Conservation (phyloP, 2,888 invertebrate species). For the Callyntrura sp. region DNA sequence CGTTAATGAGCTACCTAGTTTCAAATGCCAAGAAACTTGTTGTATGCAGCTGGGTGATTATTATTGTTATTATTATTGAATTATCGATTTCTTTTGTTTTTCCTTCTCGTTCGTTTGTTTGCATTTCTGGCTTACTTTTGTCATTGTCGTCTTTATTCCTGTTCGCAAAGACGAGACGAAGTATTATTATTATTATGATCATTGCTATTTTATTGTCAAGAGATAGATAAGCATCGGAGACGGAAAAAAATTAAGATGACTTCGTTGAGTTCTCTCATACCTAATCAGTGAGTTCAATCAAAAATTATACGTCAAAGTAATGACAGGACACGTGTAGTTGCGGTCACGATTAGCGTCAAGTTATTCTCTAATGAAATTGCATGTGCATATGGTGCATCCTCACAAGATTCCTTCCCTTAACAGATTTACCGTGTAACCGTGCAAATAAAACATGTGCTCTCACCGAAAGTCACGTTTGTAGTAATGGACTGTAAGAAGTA, state of each 20-base stretch:
- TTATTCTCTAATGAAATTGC: slow-evolving; percentile 36
- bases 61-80: slow-evolving; percentile 7
- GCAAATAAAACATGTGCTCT: slow-evolving; percentile 51
- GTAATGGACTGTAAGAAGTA: no score
- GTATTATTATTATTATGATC: no score
- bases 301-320: slow-evolving; percentile 56
- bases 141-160: not conserved
- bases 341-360: slow-evolving; percentile 52
- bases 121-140: not conserved
- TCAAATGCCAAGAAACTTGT: slow-evolving; percentile 46
- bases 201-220: no score
- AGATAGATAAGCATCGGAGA: slow-evolving; percentile 6
- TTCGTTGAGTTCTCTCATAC: not conserved
- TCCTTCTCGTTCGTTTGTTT: not conserved
- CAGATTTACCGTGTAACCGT: slow-evolving; percentile 47
- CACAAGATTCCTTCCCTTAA: slow-evolving; percentile 23
- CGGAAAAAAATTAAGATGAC: slow-evolving; percentile 19
- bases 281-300: slow-evolving; percentile 44
- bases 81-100: slow-evolving; percentile 36
- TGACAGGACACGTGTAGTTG: slow-evolving; percentile 58
- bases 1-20: slow-evolving; percentile 43
- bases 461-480: slow-evolving; percentile 44
- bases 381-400: slow-evolving; percentile 62
- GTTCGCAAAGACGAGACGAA: no score
- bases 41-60: not conserved